A percentile compares a stretch with the other conserved stretches of the same genome.
phyloP scores from a whole-genome alignment of 2,113 vertebrate species.

The Melierax canorus region DNA sequence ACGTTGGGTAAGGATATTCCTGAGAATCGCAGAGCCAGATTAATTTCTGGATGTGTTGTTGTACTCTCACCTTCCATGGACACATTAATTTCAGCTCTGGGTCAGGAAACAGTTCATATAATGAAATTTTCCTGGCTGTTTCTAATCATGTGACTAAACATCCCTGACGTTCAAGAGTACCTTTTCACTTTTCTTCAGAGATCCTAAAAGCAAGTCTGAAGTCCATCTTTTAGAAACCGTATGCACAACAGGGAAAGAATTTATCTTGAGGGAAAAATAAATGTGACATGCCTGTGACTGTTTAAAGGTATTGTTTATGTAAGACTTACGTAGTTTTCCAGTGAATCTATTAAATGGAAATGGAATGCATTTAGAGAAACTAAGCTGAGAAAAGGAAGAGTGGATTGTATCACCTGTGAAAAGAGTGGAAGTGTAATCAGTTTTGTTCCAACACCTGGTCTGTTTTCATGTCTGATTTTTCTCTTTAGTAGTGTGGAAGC shows the following conservation, averaged over 20 bases:
- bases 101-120: background rate
- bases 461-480: background rate
- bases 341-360: background rate
- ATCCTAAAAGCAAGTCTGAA: background rate
- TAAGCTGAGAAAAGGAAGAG: background rate
- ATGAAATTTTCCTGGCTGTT: background rate
- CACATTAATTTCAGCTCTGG: background rate
- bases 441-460: background rate
- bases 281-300: background rate
- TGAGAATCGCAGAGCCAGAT: background rate
- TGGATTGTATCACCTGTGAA: background rate
- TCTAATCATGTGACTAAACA: background rate
- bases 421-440: background rate
- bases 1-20: background rate
- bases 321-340: background rate
- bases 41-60: background rate
- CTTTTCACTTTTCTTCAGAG: background rate
- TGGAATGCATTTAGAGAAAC: background rate
- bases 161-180: background rate
- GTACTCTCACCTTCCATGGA: background rate
- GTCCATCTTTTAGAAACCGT: background rate
- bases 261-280: background rate
- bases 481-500: background rate
- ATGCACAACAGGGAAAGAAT: background rate
- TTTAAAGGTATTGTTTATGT: slow-evolving; percentile 1